A percentile compares a stretch with the other conserved stretches of the same genome.
Conservation (phyloP, 2,888 invertebrate genomes). For the Drosophila algonquin region DNA sequence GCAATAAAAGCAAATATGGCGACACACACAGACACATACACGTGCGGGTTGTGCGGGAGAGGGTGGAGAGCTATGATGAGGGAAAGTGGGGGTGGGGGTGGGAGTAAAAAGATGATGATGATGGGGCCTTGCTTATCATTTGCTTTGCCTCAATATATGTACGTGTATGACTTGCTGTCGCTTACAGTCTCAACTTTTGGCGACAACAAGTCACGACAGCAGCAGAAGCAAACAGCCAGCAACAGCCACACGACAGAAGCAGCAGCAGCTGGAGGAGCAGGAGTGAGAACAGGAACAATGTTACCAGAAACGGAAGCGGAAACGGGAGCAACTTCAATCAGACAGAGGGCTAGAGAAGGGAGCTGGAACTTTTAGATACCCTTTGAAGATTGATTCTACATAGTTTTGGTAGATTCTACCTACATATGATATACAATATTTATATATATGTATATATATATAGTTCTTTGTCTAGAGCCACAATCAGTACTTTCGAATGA, state of each 20-base stretch:
- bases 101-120: slow-evolving; percentile 24
- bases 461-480: too few relatives aligned
- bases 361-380: not conserved
- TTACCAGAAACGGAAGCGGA: not conserved
- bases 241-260: not conserved
- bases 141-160: slow-evolving; percentile 43
- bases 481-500: too few relatives aligned
- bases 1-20: slow-evolving; percentile 80
- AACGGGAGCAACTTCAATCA: slow-evolving; percentile 16
- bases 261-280: slow-evolving; percentile 7
- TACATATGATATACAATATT: too few relatives aligned
- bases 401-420: too few relatives aligned
- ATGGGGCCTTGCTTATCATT: slow-evolving; percentile 68
- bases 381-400: not conserved
- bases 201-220: slow-evolving; percentile 53
- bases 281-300: not conserved
- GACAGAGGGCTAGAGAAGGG: not conserved
- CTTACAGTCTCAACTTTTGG: slow-evolving; percentile 39
- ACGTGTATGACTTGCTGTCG: slow-evolving; percentile 3
- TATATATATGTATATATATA: too few relatives aligned
- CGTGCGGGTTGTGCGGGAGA: slow-evolving; percentile 13
- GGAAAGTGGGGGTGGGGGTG: slow-evolving; percentile 12
- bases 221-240: not conserved
- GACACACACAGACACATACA: slow-evolving; percentile 59
- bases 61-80: slow-evolving; percentile 8